Conservation (phyloP, 1,140 invertebrate genomes). For the Branchinecta lindahli region DNA sequence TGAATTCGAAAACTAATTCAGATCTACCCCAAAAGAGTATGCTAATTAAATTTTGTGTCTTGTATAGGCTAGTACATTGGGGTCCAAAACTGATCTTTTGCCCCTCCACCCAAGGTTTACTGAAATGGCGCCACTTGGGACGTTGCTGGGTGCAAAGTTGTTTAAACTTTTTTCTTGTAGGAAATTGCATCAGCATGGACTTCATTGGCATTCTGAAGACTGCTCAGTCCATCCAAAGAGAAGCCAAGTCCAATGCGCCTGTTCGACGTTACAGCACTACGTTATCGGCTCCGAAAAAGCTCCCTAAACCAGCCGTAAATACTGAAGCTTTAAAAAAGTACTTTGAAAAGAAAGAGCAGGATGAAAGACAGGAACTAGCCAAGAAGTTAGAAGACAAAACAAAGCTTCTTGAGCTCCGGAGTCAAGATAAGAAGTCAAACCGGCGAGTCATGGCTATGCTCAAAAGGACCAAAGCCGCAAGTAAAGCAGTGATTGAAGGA, state of each 20-base stretch:
- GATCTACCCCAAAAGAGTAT: too few species aligned
- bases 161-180: too few species aligned
- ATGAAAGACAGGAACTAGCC: constrained; percentile 46
- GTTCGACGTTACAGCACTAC: constrained; percentile 48
- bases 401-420: constrained; percentile 51
- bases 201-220: background rate
- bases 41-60: too few species aligned
- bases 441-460: constrained; percentile 45
- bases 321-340: constrained; percentile 66
- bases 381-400: constrained; percentile 47
- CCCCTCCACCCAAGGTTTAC: too few species aligned
- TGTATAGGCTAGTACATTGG: too few species aligned
- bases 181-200: background rate
- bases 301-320: constrained; percentile 43
- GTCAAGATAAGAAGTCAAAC: constrained; percentile 43
- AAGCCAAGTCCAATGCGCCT: background rate
- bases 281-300: constrained; percentile 64
- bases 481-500: constrained; percentile 66
- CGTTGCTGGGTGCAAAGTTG: too few species aligned
- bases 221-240: background rate
- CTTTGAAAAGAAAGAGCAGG: constrained; percentile 57
- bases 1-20: too few species aligned
- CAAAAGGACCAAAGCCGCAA: constrained; percentile 67
- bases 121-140: too few species aligned
- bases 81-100: too few species aligned